Evolutionary conservation across 2,113 vertebrate genomes (phyloP).

Genomic region (Capricornis sumatraensis): DNA sequence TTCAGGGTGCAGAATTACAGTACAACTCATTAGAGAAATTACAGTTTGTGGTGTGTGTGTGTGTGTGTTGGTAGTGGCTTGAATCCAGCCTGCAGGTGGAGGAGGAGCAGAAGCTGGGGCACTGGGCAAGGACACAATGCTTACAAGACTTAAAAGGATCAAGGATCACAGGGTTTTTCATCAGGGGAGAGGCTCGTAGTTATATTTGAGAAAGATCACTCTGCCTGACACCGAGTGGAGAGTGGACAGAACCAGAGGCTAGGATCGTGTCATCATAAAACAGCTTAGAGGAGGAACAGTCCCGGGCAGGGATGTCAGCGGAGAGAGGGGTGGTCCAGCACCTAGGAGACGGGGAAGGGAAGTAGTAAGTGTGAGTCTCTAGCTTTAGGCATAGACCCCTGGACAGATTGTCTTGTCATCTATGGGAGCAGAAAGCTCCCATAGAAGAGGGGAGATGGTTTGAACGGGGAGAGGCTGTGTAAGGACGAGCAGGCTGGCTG

Average conservation of each 20-base stretch:
- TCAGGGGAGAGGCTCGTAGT: neutral
- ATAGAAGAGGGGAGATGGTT: neutral
- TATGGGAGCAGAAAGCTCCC: neutral
- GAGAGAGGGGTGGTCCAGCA: neutral
- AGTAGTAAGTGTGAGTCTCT: neutral
- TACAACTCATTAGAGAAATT: neutral
- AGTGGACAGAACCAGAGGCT: neutral
- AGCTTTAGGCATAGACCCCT: neutral
- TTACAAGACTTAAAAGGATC: neutral
- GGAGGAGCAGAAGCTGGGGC: neutral
- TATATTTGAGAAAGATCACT: neutral
- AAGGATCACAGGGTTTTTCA: neutral
- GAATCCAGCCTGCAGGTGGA: neutral
- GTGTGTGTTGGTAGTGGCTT: neutral
- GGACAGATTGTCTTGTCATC: neutral
- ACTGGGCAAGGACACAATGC: neutral
- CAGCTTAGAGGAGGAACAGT: neutral
- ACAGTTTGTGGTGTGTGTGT: neutral
- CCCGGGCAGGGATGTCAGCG: neutral
- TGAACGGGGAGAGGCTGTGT: fast-evolving
- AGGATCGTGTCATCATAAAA: neutral
- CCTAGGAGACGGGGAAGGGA: neutral
- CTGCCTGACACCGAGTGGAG: neutral
- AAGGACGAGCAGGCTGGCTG: fast-evolving
- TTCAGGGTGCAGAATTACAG: neutral